Base-by-base conservation (phyloP, 1,140 invertebrate genomes). In the Hycleus phaleratus region DNA sequence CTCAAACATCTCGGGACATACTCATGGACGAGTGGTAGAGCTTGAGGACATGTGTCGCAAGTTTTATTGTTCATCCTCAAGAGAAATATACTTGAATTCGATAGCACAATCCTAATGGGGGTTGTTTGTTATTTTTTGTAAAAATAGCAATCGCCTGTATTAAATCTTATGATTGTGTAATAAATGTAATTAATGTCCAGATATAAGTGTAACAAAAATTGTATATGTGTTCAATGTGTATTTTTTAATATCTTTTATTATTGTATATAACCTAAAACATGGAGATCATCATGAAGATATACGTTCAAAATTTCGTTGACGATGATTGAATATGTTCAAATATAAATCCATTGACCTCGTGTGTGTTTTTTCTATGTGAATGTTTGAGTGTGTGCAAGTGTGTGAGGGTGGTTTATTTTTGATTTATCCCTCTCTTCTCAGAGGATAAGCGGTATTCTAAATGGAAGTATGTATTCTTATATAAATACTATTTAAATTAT, bases 371-470 rank as follows among this genome's bases (percentile, higher is more conserved):
- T 18, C 18, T 18, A 18, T 18, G 18, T 18, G 18, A 42, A 42
- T 42, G 10, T 11, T 3, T 42, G 40, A 42, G 11, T 42, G 40
- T 11, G 10, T 9, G 40, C 18, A 18, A 1, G 18, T 18, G 18
- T 18, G 18, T 18, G 1, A 18, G 18, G 18, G 18, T 18, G 18
- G 18, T n/a, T 42, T 42, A 42, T 55, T 55, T 46, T 46, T 46
- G 26, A 46, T 55, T 55, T 55, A 46, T 46, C 52, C 52, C 45
- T 46, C 45, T 46, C 25, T 38, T 9, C 38, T 46, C 11, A 55
- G 52, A 55, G 52, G 52, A 46, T 55, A 55, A 55, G 52, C 52
- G 52, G 52, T 46, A 55, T 55, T 55, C 52, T 55, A 55, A 55
- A 55, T 55, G 52, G 52, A 55, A 55, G 46, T 46, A 55, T 55